These are phyloP conservation scores for Chironex yamaguchii DNA, from an alignment of 30 jellyfish, hydroid and myxozoan species.

Conservation along the genomic window DNA sequence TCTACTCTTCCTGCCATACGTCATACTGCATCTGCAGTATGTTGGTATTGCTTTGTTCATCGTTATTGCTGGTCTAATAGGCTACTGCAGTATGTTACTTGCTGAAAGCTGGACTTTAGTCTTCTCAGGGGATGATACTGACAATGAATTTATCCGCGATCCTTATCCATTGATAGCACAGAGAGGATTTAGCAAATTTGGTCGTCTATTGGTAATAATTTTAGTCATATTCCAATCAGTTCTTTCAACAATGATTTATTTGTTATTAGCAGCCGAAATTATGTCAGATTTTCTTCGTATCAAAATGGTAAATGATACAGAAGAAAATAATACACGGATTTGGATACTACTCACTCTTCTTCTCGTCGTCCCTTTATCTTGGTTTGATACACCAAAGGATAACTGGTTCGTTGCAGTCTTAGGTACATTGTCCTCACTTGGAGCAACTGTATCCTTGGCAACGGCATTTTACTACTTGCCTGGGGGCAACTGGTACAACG, in stretches of 20 bases:
- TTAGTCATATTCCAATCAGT: neutral
- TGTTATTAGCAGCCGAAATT: neutral
- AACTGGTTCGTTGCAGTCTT: neutral
- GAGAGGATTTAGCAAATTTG: neutral
- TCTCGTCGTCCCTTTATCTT: neutral
- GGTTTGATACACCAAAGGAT: neutral
- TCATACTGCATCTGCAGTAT: neutral
- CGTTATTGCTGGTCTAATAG: neutral
- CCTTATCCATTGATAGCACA: neutral
- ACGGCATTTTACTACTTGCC: neutral
- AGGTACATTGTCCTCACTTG: neutral
- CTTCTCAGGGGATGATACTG: neutral
- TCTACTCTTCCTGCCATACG: neutral
- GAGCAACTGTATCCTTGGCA: neutral
- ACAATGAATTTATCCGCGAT: neutral
- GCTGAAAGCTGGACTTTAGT: neutral
- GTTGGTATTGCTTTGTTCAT: neutral
- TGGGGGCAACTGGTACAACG: neutral
- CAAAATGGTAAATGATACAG: neutral
- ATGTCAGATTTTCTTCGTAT: neutral
- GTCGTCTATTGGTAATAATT: neutral
- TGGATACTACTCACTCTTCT: neutral
- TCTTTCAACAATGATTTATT: neutral
- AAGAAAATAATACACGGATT: neutral
- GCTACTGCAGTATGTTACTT: neutral